These are phyloP conservation scores for Crotophaga sulcirostris DNA, from an alignment of 2,113 vertebrate species.

Conservation along the genomic window DNA sequence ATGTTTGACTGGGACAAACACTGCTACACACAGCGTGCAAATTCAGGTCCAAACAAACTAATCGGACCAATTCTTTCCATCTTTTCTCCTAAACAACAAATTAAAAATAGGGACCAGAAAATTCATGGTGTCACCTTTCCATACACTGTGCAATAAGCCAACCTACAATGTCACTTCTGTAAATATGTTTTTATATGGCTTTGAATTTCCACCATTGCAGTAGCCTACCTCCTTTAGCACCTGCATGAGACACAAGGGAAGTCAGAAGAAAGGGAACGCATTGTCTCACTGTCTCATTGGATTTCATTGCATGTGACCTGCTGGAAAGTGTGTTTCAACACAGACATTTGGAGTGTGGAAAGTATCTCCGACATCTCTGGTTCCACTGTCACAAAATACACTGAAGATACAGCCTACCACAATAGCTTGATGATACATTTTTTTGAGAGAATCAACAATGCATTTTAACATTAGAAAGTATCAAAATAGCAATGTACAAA, in stretches of 20 bases:
- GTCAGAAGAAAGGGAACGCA: background rate
- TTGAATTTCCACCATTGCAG: background rate
- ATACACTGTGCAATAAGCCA: background rate
- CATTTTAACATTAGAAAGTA: background rate
- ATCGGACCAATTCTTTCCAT: background rate
- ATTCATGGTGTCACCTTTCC: background rate
- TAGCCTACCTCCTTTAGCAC: background rate
- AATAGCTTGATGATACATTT: background rate
- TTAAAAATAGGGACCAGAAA: background rate
- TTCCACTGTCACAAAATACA: background rate
- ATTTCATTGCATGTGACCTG: background rate
- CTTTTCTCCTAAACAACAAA: background rate
- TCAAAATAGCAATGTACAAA: background rate
- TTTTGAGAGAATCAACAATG: background rate
- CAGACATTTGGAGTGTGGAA: background rate
- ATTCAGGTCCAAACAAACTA: background rate
- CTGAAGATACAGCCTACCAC: background rate
- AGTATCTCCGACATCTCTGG: background rate
- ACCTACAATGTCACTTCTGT: background rate
- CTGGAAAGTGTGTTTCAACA: background rate
- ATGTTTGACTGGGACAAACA: background rate
- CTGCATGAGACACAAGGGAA: background rate
- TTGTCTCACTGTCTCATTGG: background rate
- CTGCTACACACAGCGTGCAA: background rate
- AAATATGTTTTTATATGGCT: background rate